Evolutionary conservation across 2,113 vertebrate genomes (phyloP).

Genomic region (Craseonycteris thonglongyai): DNA sequence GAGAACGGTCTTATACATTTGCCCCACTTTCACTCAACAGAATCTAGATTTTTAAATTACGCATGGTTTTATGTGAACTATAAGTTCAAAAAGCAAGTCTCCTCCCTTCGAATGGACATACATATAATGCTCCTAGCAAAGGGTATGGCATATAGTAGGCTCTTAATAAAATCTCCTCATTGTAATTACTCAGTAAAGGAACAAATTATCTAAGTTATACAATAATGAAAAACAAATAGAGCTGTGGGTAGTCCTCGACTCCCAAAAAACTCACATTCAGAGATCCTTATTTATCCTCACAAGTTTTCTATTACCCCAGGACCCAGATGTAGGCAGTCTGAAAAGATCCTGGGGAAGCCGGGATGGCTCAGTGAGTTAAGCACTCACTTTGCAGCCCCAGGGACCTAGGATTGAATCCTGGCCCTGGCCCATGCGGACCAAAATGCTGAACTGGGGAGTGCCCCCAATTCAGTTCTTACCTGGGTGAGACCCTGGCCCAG

Average conservation of each 20-base stretch:
- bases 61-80: not conserved
- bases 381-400: too few relatives aligned
- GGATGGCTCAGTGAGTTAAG: too few relatives aligned
- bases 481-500: too few relatives aligned
- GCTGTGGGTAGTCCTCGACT: not conserved
- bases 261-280: not conserved
- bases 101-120: rapidly evolving
- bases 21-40: not conserved
- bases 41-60: not conserved
- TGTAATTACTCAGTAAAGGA: not conserved
- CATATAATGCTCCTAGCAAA: not conserved
- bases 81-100: not conserved
- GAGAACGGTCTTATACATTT: not conserved
- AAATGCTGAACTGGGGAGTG: too few relatives aligned
- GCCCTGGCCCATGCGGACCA: too few relatives aligned
- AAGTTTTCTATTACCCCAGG: not conserved
- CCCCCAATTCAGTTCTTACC: too few relatives aligned
- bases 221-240: not conserved
- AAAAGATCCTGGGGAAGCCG: too few relatives aligned
- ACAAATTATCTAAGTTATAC: not conserved
- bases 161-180: not conserved
- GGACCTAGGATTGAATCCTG: too few relatives aligned
- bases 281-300: not conserved
- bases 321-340: not conserved
- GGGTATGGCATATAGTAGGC: not conserved